phyloP scores from a whole-genome alignment of 30 jellyfish, hydroid and myxozoan species.

The Turritopsis dohrnii region DNA sequence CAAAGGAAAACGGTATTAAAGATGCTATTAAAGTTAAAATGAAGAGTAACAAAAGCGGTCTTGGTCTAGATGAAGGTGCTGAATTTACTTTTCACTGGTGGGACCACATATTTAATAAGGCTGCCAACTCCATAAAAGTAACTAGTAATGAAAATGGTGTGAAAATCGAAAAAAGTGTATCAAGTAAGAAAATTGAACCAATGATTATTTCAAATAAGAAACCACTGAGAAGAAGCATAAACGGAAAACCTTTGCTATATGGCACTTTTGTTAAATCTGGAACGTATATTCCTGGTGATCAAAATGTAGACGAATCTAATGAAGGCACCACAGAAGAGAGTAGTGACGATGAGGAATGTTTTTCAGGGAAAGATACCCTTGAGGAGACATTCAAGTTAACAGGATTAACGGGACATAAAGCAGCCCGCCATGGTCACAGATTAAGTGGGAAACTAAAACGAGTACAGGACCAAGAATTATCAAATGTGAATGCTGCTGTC shows the following conservation, averaged over 20 bases:
- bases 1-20: slow-evolving; percentile 69
- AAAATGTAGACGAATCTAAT: slow-evolving; percentile 6
- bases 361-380: slow-evolving; percentile 43
- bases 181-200: slow-evolving; percentile 29
- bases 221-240: slow-evolving; percentile 42
- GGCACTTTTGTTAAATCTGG: slow-evolving; percentile 80
- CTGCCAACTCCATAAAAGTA: slow-evolving; percentile 46
- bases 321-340: slow-evolving; percentile 5
- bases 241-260: slow-evolving; percentile 52
- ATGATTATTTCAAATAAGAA: slow-evolving; percentile 37
- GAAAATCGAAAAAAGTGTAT: slow-evolving; percentile 38
- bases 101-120: slow-evolving; percentile 97
- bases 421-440: slow-evolving; percentile 92
- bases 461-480: slow-evolving; percentile 64
- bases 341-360: slow-evolving; percentile 19
- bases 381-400: slow-evolving; percentile 64
- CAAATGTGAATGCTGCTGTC: background rate
- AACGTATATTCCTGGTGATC: slow-evolving; percentile 29
- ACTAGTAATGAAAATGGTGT: slow-evolving; percentile 29
- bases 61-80: slow-evolving; percentile 72
- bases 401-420: slow-evolving; percentile 92
- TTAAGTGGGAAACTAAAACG: slow-evolving; percentile 83
- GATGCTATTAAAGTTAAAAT: slow-evolving; percentile 74
- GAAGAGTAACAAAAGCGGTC: slow-evolving; percentile 79
- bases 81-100: slow-evolving; percentile 97